Base-by-base conservation (phyloP, 2,113 vertebrate species). In the Leucopsar rothschildi region DNA sequence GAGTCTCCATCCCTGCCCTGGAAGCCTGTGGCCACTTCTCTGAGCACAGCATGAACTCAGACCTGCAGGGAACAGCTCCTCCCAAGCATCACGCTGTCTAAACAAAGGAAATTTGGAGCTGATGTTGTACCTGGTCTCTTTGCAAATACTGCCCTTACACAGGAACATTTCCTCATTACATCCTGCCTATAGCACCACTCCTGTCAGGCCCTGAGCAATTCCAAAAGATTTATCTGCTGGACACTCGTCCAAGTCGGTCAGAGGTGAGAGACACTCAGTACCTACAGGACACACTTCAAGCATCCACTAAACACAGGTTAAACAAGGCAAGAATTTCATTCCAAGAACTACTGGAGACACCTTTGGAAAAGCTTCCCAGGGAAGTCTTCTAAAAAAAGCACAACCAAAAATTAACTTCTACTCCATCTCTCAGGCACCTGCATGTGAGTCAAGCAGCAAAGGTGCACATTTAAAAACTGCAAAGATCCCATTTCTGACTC, bases 161-260 rank as follows among this genome's bases (percentile, higher is more conserved):
- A 89, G 90, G 64, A 93, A 89, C 70, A 72, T 90, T 95, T 94
- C 94, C 94, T 94, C 70, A 16, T 77, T 3, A 91, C 82, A 94
- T 95, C 81, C 91, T 89, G 86, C 45, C 92, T 75, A 25, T 25
- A 95, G 81, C 86, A 89, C 72, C 0, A 1, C 60, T 69, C 47
- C 60, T 60, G 84, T 71, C 86, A 61, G 42, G 82, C 68, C 75
- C 68, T 4, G 25, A 88, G 87, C 33, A 27, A 40, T 92, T 85
- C 49, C 89, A 19, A 11, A 23, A 63, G 86, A 88, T 84, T 82
- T 88, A 83, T 88, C 83, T 28, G 40, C 11, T 44, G 64, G 44
- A 40, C 5, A 2, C 42, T 17, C 0, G 2, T 33, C 89, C 94
- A 95, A 96, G 78, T 92, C 1, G 42, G 95, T 35, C 91, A 65